phyloP scores from a whole-genome alignment of 2,888 invertebrate species.

The Temnothorax unifasciatus region DNA sequence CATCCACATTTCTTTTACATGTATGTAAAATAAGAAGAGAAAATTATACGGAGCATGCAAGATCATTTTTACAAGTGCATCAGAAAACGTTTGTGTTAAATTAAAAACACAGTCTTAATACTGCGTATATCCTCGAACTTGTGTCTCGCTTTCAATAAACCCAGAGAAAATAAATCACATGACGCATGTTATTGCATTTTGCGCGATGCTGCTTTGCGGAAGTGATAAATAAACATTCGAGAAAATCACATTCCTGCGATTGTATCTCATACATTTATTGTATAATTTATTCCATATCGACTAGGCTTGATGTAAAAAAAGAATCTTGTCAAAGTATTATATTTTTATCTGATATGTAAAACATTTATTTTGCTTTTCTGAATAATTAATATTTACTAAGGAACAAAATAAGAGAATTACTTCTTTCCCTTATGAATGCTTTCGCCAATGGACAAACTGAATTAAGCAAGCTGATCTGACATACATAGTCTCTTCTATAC shows the following conservation, averaged over 20 bases:
- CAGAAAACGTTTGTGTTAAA: not conserved
- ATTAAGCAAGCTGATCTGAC: not conserved
- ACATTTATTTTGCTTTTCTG: not conserved
- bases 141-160: not conserved
- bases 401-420: not conserved
- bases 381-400: not conserved
- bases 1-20: not conserved
- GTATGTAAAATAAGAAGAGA: not conserved
- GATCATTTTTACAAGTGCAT: not conserved
- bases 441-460: not conserved
- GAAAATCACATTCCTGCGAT: not conserved
- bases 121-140: not conserved
- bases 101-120: not conserved
- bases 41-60: not conserved
- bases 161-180: slow-evolving; percentile 4
- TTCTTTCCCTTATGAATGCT: not conserved
- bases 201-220: not conserved
- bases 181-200: not conserved
- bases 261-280: not conserved
- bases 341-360: not conserved
- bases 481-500: not conserved
- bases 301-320: not conserved
- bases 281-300: not conserved
- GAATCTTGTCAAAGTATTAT: not conserved
- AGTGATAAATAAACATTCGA: not conserved